A percentile compares a stretch with the other conserved stretches of the same genome.
phyloP scores from a whole-genome alignment of 2,888 invertebrate genomes.

The Nowickia ferox region DNA sequence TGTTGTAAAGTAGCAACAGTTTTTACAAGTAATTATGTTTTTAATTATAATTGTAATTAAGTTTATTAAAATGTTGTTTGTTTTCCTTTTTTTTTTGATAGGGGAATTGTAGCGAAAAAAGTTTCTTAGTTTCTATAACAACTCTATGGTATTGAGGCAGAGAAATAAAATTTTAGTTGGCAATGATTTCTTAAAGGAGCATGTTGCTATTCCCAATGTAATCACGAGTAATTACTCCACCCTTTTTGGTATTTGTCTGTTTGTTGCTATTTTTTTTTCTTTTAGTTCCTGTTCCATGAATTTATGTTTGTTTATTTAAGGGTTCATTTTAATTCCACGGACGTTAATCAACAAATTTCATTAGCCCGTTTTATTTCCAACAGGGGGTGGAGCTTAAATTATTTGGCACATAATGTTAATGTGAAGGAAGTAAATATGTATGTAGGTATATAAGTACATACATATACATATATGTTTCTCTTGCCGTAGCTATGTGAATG shows the following conservation, averaged over 20 bases:
- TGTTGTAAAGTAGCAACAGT: conserved; percentile 67
- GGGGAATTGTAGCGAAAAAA: conserved; percentile 16
- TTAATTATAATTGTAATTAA: conserved; percentile 83
- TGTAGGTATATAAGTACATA: too few relatives aligned
- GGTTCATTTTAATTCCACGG: conserved; percentile 54
- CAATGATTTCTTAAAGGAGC: conserved; percentile 21
- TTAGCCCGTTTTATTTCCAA: conserved; percentile 25
- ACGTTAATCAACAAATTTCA: conserved; percentile 50
- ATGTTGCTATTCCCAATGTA: conserved; percentile 39
- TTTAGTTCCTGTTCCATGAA: conserved; percentile 26
- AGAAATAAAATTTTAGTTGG: not conserved
- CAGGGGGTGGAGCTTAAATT: conserved; percentile 56
- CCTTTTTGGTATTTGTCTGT: conserved; percentile 35
- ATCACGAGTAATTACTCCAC: conserved; percentile 70
- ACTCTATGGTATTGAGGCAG: not conserved
- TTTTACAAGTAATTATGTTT: conserved; percentile 81
- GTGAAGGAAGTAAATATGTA: not conserved
- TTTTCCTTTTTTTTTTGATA: conserved; percentile 13
- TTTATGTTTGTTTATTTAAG: conserved; percentile 61
- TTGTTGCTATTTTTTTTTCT: conserved; percentile 11
- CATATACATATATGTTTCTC: not conserved
- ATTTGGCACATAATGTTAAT: not conserved
- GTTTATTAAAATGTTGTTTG: conserved; percentile 59
- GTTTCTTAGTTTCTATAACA: conserved; percentile 38
- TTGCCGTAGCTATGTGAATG: not conserved